Conservation (phyloP, 2,113 vertebrate species). For the Galbula dea region DNA sequence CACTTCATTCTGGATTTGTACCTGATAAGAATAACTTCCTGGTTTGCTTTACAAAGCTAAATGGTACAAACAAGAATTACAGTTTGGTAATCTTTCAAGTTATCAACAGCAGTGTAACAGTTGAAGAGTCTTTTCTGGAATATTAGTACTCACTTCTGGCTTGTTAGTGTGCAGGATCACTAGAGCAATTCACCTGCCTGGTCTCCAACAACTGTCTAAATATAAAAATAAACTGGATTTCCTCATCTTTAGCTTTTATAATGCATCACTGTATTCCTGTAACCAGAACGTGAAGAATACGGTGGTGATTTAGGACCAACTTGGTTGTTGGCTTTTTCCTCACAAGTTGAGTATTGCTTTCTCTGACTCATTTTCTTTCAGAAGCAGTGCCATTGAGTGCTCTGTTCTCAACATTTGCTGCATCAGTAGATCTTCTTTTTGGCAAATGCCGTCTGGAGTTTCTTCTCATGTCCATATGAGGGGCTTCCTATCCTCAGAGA, state of each 20-base stretch:
- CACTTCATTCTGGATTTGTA: background rate
- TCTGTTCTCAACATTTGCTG: background rate
- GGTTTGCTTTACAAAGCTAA: background rate
- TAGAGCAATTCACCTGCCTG: rapidly evolving
- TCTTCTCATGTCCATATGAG: background rate
- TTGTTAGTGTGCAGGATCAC: background rate
- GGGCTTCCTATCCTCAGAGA: background rate
- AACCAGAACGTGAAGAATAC: background rate
- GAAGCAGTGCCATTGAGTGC: background rate
- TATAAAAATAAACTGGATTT: background rate
- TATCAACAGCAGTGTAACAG: background rate
- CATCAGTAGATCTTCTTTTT: background rate
- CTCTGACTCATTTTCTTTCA: too few species aligned
- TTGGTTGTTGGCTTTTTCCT: background rate
- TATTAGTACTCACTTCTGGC: background rate
- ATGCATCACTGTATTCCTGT: background rate
- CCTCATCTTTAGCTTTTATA: background rate
- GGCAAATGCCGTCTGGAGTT: background rate
- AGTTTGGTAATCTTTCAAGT: background rate
- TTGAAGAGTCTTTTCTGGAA: background rate
- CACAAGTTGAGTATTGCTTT: background rate
- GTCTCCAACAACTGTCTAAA: background rate
- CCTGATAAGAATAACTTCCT: background rate
- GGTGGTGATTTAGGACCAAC: background rate
- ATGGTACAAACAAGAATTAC: background rate